Evolutionary conservation across 2,113 vertebrate genomes (phyloP).

Genomic region (Lathamus discolor): DNA sequence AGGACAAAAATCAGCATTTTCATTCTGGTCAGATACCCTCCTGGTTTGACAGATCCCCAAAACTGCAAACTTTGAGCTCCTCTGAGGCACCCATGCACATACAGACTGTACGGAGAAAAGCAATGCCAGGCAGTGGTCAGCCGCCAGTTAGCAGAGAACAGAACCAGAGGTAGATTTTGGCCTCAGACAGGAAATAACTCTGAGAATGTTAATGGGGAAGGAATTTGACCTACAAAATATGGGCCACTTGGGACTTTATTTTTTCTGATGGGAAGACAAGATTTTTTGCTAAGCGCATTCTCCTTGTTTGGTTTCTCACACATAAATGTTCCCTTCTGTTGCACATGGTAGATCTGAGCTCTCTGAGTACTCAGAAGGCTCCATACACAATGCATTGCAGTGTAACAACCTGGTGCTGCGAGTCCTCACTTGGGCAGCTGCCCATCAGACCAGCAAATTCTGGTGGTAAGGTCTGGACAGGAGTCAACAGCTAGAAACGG

Average conservation of each 20-base stretch:
- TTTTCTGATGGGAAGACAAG: neutral
- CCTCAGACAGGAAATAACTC: neutral
- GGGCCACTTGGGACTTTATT: neutral
- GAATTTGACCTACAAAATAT: neutral
- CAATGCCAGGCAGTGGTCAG: neutral
- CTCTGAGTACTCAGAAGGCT: neutral
- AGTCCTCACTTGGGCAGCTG: neutral
- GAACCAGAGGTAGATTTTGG: neutral
- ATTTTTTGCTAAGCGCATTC: neutral
- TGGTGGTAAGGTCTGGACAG: neutral
- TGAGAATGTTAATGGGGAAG: neutral
- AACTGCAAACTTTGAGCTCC: accelerated
- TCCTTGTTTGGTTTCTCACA: neutral
- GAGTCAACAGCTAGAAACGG: neutral
- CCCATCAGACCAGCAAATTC: neutral
- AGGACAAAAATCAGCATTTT: neutral
- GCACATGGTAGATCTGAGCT: neutral
- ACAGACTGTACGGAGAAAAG: neutral
- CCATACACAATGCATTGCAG: accelerated
- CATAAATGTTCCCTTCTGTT: neutral
- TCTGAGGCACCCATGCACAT: neutral
- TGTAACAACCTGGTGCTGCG: neutral
- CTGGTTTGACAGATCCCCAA: neutral
- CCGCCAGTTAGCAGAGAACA: neutral
- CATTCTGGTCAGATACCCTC: neutral